Conservation (phyloP, 2,888 invertebrate genomes). For the Diloba caeruleocephala region DNA sequence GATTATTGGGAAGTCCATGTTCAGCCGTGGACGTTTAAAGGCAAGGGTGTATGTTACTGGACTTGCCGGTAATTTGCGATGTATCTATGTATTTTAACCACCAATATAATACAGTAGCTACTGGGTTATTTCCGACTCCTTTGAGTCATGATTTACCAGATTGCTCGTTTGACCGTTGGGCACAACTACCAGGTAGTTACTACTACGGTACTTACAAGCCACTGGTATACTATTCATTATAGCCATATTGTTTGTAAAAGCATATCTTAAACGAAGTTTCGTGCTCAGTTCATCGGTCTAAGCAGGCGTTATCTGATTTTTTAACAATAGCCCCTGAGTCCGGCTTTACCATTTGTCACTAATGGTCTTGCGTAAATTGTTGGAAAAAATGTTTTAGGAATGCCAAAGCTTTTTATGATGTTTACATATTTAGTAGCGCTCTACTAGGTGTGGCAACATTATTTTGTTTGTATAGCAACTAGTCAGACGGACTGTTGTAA, state of each 20-base stretch:
- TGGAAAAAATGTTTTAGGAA: conserved; percentile 32
- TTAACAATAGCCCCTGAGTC: conserved; percentile 48
- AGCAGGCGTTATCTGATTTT: conserved; percentile 50
- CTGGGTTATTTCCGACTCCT: no score
- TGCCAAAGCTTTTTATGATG: conserved; percentile 30
- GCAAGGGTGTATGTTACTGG: no score
- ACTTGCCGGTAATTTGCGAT: no score
- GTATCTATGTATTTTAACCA: no score
- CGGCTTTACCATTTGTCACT: conserved; percentile 44
- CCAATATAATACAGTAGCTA: no score
- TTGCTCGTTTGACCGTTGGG: no score
- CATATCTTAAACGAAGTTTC: conserved; percentile 54
- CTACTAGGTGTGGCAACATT: conserved; percentile 24
- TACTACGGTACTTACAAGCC: no score
- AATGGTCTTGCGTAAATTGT: conserved; percentile 49
- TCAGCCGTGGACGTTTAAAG: no score
- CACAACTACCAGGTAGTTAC: no score
- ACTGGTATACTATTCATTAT: conserved; percentile 39
- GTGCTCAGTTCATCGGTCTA: conserved; percentile 39
- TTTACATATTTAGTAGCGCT: conserved; percentile 29
- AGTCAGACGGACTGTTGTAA: conserved; percentile 14
- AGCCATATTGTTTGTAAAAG: conserved; percentile 44
- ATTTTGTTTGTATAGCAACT: conserved; percentile 27
- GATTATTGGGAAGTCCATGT: no score
- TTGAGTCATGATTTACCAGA: no score